Evolutionary conservation across 2,113 vertebrate species (phyloP), one percentile per base, ranked within the genome.

Genomic region (Cichladusa arquata): DNA sequence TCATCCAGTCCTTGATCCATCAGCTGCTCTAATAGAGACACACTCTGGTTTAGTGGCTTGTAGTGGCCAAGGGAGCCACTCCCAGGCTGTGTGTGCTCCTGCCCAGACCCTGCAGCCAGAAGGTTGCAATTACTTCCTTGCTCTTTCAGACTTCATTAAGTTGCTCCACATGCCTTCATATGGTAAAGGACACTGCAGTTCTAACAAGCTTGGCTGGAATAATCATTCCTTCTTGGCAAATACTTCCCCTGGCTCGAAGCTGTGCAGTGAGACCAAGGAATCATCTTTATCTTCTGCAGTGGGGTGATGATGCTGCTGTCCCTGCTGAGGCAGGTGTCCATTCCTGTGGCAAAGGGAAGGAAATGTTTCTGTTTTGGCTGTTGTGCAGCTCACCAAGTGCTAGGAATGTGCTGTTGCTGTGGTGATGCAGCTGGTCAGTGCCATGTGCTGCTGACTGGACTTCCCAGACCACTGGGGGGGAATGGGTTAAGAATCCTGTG

Each of bases 121-220:
- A 90, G 64, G 64, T 36, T 94, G 90, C 64, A 90, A 58, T 90
- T 66, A 93, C 80, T 81, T 90, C 88, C 54, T 76, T 83, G 42
- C 47, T 70, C 19, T 83, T 92, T 70, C 45, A 42, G 50, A 31
- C 45, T 69, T 82, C 22, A 5, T 79, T 57, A 19, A 29, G 56
- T 33, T 83, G 44, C 24, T 88, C 76, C 47, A 45, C 19, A 56
- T 92, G 88, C 74, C 79, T 94, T 77, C 93, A 60, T 93, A 81
- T 89, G 90, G 90, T 86, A 93, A 90, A 86, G 62, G 83, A 61
- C 4, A 26, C 42, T 60, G 71, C 57, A 53, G 50, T 51, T 82
- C 57, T 76, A 61, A 90, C 44, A 47, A 20, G 42, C 62, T 83
- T 86, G 90, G 76, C 90, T 90, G 33, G 23, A 84, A 50, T 56